Conservation (phyloP, 2,888 invertebrate genomes). For the Liopterus haemorrhoidalis region DNA sequence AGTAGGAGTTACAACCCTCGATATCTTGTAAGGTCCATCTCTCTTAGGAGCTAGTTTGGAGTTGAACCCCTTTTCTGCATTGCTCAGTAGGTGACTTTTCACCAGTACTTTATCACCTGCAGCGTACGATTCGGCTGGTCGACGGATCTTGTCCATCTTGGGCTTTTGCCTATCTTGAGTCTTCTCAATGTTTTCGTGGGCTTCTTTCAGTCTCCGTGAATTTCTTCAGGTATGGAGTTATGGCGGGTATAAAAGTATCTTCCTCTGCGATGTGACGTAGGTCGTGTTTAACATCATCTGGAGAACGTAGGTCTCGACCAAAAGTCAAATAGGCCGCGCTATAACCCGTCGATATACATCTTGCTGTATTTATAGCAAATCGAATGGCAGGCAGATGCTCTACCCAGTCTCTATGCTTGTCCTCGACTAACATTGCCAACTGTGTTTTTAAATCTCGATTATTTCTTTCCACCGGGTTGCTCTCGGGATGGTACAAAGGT, state of each 20-base stretch:
- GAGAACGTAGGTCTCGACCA: slow-evolving; percentile 32
- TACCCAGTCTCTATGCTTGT: no score
- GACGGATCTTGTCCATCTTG: slow-evolving; percentile 20
- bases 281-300: slow-evolving; percentile 20
- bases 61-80: slow-evolving; percentile 17
- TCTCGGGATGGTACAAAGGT: no score
- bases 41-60: slow-evolving; percentile 31
- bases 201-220: slow-evolving; percentile 19
- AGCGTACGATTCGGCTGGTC: no score
- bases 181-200: slow-evolving; percentile 21
- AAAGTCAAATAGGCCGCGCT: slow-evolving; percentile 33
- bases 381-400: slow-evolving; percentile 30
- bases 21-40: slow-evolving; percentile 32
- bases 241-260: slow-evolving; percentile 17
- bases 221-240: slow-evolving; percentile 20
- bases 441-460: no score
- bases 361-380: slow-evolving; percentile 33
- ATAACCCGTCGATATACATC: slow-evolving; percentile 25
- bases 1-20: not conserved
- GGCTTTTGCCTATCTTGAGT: slow-evolving; percentile 18
- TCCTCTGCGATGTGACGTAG: slow-evolving; percentile 3
- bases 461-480: no score
- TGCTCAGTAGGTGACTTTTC: no score
- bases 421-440: no score
- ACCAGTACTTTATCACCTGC: no score